Percentiles rank a stretch among this genome's conserved stretches.
These are phyloP conservation scores for Dysdera silvatica DNA, from an alignment of 1,140 invertebrate genomes.

Conservation along the genomic window DNA sequence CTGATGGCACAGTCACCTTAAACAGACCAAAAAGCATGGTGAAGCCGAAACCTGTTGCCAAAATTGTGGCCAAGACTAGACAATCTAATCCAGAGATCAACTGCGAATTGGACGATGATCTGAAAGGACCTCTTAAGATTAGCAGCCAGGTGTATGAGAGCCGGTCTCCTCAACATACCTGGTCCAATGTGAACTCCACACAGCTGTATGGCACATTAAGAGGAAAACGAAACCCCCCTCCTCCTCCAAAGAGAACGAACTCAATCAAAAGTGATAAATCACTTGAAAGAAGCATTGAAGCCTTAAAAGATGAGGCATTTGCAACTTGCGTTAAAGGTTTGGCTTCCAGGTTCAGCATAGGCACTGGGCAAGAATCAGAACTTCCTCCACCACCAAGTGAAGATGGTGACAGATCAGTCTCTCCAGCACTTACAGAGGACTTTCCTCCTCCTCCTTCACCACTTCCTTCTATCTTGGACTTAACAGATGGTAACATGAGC, in stretches of 20 bases:
- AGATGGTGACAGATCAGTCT: conserved; percentile 31
- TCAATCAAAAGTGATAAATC: conserved; percentile 40
- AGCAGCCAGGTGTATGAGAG: conserved; percentile 17
- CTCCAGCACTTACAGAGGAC: conserved; percentile 40
- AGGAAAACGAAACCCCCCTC: conserved; percentile 61
- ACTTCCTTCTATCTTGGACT: conserved; percentile 36
- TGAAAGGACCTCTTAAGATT: conserved; percentile 15
- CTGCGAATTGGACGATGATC: conserved; percentile 22
- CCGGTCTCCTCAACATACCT: conserved; percentile 18
- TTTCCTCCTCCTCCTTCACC: conserved; percentile 48
- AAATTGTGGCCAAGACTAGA: conserved; percentile 50
- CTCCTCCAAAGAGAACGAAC: conserved; percentile 66
- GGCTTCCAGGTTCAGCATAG: conserved; percentile 43
- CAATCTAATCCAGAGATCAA: conserved; percentile 22
- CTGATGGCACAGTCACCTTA: conserved; percentile 63
- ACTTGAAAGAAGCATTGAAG: conserved; percentile 25
- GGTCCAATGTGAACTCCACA: conserved; percentile 31
- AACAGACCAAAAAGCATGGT: conserved; percentile 69
- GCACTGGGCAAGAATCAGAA: conserved; percentile 24
- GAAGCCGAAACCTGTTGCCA: conserved; percentile 73
- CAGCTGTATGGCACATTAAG: conserved; percentile 34
- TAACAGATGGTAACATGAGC: conserved; percentile 24
- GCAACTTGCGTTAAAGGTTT: conserved; percentile 47
- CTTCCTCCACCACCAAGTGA: conserved; percentile 31
- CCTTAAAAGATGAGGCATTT: conserved; percentile 41